phyloP scores from a whole-genome alignment of 2,888 invertebrate genomes.

The Sinohyriopsis cumingii region DNA sequence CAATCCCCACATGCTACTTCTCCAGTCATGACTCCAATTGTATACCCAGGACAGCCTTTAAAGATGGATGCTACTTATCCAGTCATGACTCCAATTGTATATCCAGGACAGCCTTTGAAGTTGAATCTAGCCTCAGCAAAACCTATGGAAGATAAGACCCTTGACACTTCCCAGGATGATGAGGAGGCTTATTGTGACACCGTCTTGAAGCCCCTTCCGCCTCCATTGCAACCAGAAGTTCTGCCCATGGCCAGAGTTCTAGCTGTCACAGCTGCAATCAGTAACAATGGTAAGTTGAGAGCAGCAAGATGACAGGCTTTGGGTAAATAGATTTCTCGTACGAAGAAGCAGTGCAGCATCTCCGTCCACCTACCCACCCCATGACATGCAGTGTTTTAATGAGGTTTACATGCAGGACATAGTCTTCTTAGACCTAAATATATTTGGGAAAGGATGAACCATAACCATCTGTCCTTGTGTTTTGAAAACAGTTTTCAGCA shows the following conservation, averaged over 20 bases:
- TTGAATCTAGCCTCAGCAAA: slow-evolving; percentile 13
- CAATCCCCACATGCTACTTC: too few species aligned
- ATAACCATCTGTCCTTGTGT: too few species aligned
- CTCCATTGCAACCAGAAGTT: slow-evolving; percentile 53
- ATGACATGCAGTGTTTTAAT: too few species aligned
- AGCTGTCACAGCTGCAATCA: slow-evolving; percentile 35
- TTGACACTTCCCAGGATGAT: slow-evolving; percentile 5
- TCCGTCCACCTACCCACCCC: too few species aligned
- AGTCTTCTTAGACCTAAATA: too few species aligned
- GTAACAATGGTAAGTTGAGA: slow-evolving; percentile 13
- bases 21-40: background rate
- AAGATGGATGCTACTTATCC: background rate
- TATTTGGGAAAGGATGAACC: too few species aligned
- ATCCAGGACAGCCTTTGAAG: slow-evolving; percentile 17
- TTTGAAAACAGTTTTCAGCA: too few species aligned
- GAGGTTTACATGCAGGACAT: too few species aligned
- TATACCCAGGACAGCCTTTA: background rate
- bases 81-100: slow-evolving; percentile 7
- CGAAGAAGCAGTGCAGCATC: too few species aligned
- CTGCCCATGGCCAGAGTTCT: slow-evolving; percentile 52
- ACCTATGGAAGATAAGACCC: background rate
- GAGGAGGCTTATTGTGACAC: slow-evolving; percentile 9
- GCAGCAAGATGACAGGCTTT: too few species aligned
- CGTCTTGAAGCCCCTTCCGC: slow-evolving; percentile 43
- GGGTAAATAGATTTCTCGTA: too few species aligned